phyloP scores from a whole-genome alignment of 2,797 vertebrate genomes.

The Chloroceryle inda region DNA sequence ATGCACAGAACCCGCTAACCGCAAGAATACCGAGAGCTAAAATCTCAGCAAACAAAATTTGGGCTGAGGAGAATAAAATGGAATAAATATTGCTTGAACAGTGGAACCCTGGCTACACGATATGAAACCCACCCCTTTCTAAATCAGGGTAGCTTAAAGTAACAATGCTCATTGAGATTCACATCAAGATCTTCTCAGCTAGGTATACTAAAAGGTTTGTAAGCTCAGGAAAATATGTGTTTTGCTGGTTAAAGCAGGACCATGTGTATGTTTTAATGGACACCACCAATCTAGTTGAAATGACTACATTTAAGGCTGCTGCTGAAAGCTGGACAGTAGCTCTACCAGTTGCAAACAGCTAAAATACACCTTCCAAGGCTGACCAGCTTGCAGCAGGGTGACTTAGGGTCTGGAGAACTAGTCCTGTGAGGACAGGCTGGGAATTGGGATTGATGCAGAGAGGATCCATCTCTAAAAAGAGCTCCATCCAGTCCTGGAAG shows the following conservation, averaged over 20 bases:
- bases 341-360: not conserved
- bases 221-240: rapidly evolving
- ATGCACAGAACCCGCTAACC: not conserved
- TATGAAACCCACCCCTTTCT: not conserved
- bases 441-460: not conserved
- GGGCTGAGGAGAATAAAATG: not conserved
- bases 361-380: not conserved
- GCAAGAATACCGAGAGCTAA: not conserved
- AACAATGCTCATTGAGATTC: not conserved
- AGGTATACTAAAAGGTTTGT: not conserved
- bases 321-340: not conserved
- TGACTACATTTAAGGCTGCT: not conserved
- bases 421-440: too few relatives aligned
- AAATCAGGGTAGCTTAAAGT: not conserved
- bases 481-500: not conserved
- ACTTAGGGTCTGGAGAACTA: too few relatives aligned
- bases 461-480: not conserved
- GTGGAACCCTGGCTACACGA: not conserved
- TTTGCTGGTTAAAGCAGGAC: not conserved
- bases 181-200: not conserved
- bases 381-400: rapidly evolving
- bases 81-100: not conserved
- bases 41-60: not conserved
- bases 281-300: not conserved
- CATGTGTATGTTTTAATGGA: not conserved